A percentile compares a stretch with the other conserved stretches of the same genome.
Evolutionary conservation across 1,140 invertebrate genomes (phyloP).

Genomic region (Tetramorium simillimum): DNA sequence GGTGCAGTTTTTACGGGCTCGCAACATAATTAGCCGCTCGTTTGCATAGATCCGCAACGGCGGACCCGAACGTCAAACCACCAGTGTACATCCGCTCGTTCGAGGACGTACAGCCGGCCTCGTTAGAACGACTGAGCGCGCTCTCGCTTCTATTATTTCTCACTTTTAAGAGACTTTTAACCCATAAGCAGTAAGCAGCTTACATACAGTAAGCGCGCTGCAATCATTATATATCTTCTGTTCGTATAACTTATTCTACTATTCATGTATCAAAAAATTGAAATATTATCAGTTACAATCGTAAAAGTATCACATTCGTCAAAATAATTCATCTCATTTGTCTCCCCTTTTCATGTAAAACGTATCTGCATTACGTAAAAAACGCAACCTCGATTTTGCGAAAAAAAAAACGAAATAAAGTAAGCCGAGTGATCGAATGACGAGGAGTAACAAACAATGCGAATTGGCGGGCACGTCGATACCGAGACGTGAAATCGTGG

Average conservation of each 20-base stretch:
- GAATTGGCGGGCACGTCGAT: slow-evolving; percentile 23
- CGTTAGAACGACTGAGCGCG: neutral
- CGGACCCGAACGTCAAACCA: slow-evolving; percentile 38
- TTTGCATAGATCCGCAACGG: slow-evolving; percentile 41
- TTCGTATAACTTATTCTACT: neutral
- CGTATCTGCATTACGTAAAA: neutral
- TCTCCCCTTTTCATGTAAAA: neutral
- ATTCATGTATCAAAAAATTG: neutral
- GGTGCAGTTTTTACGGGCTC: slow-evolving; percentile 47
- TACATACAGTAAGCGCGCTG: neutral
- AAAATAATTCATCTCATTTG: neutral
- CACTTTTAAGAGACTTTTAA: slow-evolving; percentile 2
- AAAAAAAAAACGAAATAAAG: neutral
- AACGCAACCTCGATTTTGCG: neutral
- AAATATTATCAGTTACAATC: neutral
- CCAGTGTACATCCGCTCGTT: neutral
- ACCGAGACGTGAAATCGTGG: slow-evolving; percentile 34
- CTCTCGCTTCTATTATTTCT: slow-evolving; percentile 12
- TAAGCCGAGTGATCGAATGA: neutral
- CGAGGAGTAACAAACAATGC: slow-evolving; percentile 11
- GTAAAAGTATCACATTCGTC: neutral
- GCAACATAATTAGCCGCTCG: slow-evolving; percentile 56
- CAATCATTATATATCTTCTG: neutral
- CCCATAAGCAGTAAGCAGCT: too few relatives aligned
- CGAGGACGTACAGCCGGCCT: neutral